Evolutionary conservation across 2,888 invertebrate species (phyloP).

Genomic region (Meliscaeva auricollis): DNA sequence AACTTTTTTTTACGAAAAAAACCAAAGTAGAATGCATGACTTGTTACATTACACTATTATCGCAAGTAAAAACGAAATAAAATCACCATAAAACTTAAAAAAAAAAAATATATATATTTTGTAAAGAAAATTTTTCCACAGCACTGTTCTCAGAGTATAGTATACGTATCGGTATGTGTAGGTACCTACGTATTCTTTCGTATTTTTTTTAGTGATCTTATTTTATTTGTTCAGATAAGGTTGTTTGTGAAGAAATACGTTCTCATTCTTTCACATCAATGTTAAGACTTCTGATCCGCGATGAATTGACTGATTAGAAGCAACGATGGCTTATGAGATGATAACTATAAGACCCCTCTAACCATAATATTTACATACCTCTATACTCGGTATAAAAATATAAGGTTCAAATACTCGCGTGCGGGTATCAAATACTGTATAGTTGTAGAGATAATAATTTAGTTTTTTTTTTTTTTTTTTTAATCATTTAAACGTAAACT

Average conservation of each 20-base stretch:
- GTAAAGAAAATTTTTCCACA: background rate
- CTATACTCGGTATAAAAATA: constrained; percentile 32
- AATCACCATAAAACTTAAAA: too few species aligned
- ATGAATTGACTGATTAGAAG: constrained; percentile 70
- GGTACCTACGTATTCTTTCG: background rate
- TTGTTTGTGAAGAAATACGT: constrained; percentile 50
- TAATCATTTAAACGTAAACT: background rate
- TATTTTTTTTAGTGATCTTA: constrained; percentile 58
- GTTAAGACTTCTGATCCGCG: constrained; percentile 71
- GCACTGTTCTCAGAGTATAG: background rate
- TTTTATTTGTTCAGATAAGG: constrained; percentile 71
- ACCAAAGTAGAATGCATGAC: too few species aligned
- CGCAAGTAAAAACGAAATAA: too few species aligned
- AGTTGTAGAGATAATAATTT: background rate
- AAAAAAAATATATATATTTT: too few species aligned
- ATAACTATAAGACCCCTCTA: constrained; percentile 11
- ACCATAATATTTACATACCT: constrained; percentile 66
- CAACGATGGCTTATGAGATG: constrained; percentile 22
- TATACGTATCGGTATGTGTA: background rate
- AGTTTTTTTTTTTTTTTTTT: background rate
- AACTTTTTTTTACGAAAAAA: too few species aligned
- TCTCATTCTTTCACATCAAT: constrained; percentile 39
- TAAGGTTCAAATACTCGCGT: constrained; percentile 54
- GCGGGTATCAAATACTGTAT: constrained; percentile 10
- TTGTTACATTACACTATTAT: too few species aligned